Evolutionary conservation across 2,888 invertebrate species (phyloP), one percentile per base, ranked within the genome.

Genomic region (Hipparchia semele): DNA sequence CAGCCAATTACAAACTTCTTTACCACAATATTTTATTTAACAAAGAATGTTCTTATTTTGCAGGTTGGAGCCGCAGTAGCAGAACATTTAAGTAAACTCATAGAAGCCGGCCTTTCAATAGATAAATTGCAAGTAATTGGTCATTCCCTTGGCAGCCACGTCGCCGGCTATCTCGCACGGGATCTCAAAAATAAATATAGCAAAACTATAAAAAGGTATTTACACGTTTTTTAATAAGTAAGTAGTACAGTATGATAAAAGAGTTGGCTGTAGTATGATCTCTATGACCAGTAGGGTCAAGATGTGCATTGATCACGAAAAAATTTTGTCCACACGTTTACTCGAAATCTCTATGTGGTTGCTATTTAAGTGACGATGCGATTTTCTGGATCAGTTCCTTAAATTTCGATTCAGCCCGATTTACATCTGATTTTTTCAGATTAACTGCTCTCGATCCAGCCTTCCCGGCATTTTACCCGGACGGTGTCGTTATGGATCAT

Each of bases 381-480:
- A 39, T 39, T 39, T 39, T 39, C 39, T 39, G 5, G 39, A 39
- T 5, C 5, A 4, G 39, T 39, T 39, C 5, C 39, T 2, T 5
- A 39, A 39, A 23, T 23, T 23, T 54, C 5, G 10, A 10, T 9
- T 10, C 10, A 59, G 3, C 33, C 59, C 39, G 33, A 59, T 59
- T 59, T 39, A 6, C 33, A 59, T 33, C 33, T 10, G 59, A 9
- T 62, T 51, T 39, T 77, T 75, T 12, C 87, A 95, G 95, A 82
- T 84, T 95, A 81, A 94, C 95, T 76, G 95, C 94, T 2, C 87
- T 95, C 73, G 95, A 95, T 81, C 95, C 95, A 13, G 95, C 95
- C 9, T 95, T 95, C 82, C 95, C 95, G 53, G 90, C 92, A 7
- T 95, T 95, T 81, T 95, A 95, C 79, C 93, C 94, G 1, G 92